Percentiles rank a stretch among this genome's conserved stretches.
phyloP scores from a whole-genome alignment of 30 jellyfish, hydroid and myxozoan genomes.

The Aurelia aurita region DNA sequence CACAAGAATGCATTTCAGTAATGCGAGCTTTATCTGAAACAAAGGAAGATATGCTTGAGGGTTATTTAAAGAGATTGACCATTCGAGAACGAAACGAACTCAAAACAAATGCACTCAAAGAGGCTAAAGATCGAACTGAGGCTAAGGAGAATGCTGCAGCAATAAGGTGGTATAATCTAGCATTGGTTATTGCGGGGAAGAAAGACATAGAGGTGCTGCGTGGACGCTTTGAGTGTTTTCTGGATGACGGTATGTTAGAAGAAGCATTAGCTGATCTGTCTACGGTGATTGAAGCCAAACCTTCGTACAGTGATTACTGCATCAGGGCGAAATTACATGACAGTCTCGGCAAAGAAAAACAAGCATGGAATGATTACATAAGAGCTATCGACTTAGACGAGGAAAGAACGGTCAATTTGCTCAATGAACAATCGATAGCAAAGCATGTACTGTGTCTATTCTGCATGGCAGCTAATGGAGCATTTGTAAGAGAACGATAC shows the following conservation, averaged over 20 bases:
- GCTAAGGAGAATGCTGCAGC: conserved; percentile 57
- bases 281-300: conserved; percentile 40
- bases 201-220: conserved; percentile 63
- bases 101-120: conserved; percentile 18
- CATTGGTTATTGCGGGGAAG: conserved; percentile 39
- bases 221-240: conserved; percentile 54
- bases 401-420: conserved; percentile 56
- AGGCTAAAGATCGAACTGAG: conserved; percentile 55
- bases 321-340: conserved; percentile 63
- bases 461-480: conserved; percentile 76
- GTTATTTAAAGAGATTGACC: conserved; percentile 25
- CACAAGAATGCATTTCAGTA: conserved; percentile 34
- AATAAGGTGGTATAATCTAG: conserved; percentile 57
- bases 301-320: conserved; percentile 67
- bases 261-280: conserved; percentile 69
- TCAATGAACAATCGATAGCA: conserved; percentile 49
- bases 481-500: conserved; percentile 60
- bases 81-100: conserved; percentile 56
- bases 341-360: conserved; percentile 53
- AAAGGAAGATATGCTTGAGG: conserved; percentile 15
- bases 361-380: conserved; percentile 84
- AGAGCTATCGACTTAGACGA: conserved; percentile 77
- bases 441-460: conserved; percentile 63
- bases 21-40: conserved; percentile 24
- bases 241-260: conserved; percentile 43